phyloP scores from a whole-genome alignment of 1,140 invertebrate species.

The Zaprionus taronus region DNA sequence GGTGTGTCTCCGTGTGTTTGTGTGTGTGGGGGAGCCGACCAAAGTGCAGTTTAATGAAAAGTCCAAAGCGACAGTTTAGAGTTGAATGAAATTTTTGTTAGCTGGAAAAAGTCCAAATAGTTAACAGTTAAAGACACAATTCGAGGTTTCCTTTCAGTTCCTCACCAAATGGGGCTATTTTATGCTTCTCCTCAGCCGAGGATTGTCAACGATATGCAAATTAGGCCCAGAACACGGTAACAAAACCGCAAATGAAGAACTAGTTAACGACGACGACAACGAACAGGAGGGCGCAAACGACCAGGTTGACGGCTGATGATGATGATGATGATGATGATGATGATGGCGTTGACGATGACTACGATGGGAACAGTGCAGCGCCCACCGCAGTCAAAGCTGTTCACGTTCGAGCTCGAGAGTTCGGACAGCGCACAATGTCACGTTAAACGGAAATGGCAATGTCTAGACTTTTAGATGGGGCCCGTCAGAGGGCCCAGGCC shows the following conservation, averaged over 20 bases:
- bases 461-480: conserved; percentile 67
- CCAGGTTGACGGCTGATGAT: conserved; percentile 2
- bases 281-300: conserved; percentile 40
- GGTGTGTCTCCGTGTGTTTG: background rate
- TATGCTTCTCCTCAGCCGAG: conserved; percentile 8
- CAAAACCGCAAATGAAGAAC: conserved; percentile 61
- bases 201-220: conserved; percentile 62
- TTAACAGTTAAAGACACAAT: conserved; percentile 12
- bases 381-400: background rate
- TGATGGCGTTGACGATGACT: conserved; percentile 56
- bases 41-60: conserved; percentile 15
- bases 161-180: background rate
- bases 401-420: background rate
- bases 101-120: background rate
- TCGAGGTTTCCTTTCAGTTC: background rate
- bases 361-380: background rate
- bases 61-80: background rate
- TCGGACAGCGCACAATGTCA: conserved; percentile 49
- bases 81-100: background rate
- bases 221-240: conserved; percentile 38
- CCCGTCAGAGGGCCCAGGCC: background rate
- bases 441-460: conserved; percentile 81
- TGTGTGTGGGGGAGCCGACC: background rate
- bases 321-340: conserved; percentile 46
- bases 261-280: conserved; percentile 13